phyloP scores from a whole-genome alignment of 2,888 invertebrate genomes.

The Teinopalpus imperialis region DNA sequence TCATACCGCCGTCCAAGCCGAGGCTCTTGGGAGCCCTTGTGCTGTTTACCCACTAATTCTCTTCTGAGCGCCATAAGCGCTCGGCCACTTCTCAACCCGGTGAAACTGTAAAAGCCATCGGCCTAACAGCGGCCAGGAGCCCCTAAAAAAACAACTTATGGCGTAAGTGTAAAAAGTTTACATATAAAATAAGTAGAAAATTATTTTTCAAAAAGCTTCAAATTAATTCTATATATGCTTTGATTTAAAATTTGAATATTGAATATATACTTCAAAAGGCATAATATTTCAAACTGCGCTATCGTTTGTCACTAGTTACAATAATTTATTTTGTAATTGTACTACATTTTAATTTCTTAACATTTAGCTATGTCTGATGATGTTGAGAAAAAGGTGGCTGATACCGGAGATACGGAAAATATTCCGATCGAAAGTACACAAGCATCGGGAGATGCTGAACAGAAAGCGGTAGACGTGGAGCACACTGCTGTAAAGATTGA shows the following conservation, averaged over 20 bases:
- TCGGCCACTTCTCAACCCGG: no score
- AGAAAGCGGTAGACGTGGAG: conserved; percentile 40
- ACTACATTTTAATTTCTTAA: conserved; percentile 26
- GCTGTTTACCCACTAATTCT: no score
- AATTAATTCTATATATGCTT: not conserved
- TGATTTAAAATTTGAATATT: conserved; percentile 5
- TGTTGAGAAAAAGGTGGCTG: conserved; percentile 38
- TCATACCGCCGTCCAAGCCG: no score
- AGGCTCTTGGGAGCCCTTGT: no score
- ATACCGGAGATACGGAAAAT: conserved; percentile 29
- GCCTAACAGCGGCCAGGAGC: no score
- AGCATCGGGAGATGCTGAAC: conserved; percentile 27
- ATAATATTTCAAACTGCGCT: conserved; percentile 11
- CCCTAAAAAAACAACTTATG: no score
- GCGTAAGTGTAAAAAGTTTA: no score
- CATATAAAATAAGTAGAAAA: no score
- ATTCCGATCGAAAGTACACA: conserved; percentile 30
- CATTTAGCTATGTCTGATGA: conserved; percentile 42
- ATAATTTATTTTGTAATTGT: conserved; percentile 23
- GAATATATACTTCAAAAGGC: conserved; percentile 2
- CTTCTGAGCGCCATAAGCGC: no score
- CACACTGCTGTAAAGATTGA: conserved; percentile 44
- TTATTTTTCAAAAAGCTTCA: no score
- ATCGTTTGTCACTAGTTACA: conserved; percentile 5
- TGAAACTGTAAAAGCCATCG: no score